Evolutionary conservation across 2,797 vertebrate species (phyloP).

Genomic region (Chloroceryle inda): DNA sequence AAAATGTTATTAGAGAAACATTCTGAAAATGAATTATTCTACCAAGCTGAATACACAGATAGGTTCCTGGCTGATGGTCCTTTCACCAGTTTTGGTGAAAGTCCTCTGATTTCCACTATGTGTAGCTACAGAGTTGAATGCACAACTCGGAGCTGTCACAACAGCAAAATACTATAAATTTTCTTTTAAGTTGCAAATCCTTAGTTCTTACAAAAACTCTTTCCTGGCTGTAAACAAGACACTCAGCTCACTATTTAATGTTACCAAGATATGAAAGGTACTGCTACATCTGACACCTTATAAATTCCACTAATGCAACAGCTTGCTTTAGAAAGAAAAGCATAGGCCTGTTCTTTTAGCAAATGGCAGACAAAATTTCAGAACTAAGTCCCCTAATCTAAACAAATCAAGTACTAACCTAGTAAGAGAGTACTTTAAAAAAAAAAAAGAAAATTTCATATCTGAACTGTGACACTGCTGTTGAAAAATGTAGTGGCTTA

Average conservation of each 20-base stretch:
- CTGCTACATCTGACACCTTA: background rate
- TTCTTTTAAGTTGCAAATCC: background rate
- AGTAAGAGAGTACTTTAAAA: background rate
- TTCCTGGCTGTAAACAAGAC: background rate
- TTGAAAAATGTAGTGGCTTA: background rate
- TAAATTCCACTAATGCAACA: background rate
- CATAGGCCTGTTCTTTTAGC: background rate
- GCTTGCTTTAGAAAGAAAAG: background rate
- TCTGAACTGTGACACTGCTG: background rate
- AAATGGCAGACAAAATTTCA: background rate
- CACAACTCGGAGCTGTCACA: background rate
- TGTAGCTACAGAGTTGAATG: background rate
- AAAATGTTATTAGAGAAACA: background rate
- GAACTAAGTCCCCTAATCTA: background rate
- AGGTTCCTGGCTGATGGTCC: background rate
- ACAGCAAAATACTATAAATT: background rate
- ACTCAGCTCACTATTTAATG: background rate
- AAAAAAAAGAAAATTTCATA: background rate
- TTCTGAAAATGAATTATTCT: background rate
- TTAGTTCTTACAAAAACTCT: background rate
- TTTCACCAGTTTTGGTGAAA: background rate
- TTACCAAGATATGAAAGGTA: background rate
- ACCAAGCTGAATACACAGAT: background rate
- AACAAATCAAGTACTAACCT: conserved; percentile 13
- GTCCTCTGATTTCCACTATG: background rate